These are phyloP conservation scores for Cylloceria caligata DNA, from an alignment of 2,888 invertebrate genomes.

Conservation along the genomic window DNA sequence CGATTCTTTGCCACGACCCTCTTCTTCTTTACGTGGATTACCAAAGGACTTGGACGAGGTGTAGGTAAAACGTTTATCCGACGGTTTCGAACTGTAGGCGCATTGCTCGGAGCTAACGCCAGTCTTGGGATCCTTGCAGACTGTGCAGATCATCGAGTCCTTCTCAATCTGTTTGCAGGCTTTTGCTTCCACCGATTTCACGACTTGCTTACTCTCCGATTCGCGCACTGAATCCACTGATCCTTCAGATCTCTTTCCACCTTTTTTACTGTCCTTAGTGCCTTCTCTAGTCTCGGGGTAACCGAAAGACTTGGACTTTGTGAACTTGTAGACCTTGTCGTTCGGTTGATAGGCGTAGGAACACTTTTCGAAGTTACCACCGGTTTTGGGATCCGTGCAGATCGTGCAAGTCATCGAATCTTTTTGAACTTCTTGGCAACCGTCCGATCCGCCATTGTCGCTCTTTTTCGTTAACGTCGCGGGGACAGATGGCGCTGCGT, in stretches of 20 bases:
- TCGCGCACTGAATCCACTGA: neutral
- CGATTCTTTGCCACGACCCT: slow-evolving; percentile 76
- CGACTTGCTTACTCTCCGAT: slow-evolving; percentile 24
- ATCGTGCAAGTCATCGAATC: slow-evolving; percentile 86
- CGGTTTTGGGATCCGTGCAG: slow-evolving; percentile 86
- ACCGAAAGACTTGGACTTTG: slow-evolving; percentile 78
- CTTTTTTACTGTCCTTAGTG: neutral
- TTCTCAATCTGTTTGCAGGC: slow-evolving; percentile 85
- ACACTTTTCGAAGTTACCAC: slow-evolving; percentile 87
- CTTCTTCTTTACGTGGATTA: neutral
- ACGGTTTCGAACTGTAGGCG: slow-evolving; percentile 86
- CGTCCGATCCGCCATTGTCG: neutral
- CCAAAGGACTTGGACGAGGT: slow-evolving; percentile 10
- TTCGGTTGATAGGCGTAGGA: slow-evolving; percentile 86
- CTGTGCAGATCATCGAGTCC: slow-evolving; percentile 90
- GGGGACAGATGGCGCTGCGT: slow-evolving; percentile 16
- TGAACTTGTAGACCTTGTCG: slow-evolving; percentile 80
- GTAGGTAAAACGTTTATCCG: slow-evolving; percentile 23
- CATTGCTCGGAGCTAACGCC: slow-evolving; percentile 93
- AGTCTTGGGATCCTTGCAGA: slow-evolving; percentile 90
- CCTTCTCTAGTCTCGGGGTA: slow-evolving; percentile 65
- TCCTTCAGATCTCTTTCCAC: slow-evolving; percentile 82
- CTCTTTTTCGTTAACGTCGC: slow-evolving; percentile 81
- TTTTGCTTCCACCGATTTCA: slow-evolving; percentile 30
- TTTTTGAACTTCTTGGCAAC: slow-evolving; percentile 72